These are phyloP conservation scores for Cariama cristata DNA, from an alignment of 2,113 vertebrate genomes.

Conservation along the genomic window DNA sequence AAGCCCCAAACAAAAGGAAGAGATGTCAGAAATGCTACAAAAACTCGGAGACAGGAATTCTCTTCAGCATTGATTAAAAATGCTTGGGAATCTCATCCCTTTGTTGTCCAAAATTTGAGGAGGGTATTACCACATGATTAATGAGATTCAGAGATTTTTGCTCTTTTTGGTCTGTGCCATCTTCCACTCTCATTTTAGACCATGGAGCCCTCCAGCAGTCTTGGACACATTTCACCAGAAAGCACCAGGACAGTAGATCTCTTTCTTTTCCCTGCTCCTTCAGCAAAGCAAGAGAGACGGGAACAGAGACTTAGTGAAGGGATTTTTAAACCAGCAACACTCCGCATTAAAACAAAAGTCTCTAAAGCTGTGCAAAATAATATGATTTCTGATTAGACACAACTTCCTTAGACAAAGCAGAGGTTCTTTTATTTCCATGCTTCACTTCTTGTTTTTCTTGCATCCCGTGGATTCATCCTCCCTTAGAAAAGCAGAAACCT, in stretches of 20 bases:
- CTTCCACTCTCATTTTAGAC: not conserved
- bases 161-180: not conserved
- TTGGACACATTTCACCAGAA: not conserved
- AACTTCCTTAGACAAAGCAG: not conserved
- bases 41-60: not conserved
- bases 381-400: not conserved
- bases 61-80: not conserved
- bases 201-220: not conserved
- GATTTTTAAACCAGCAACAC: not conserved
- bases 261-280: not conserved
- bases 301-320: not conserved
- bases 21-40: not conserved
- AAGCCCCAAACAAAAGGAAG: not conserved
- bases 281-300: not conserved
- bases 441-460: not conserved
- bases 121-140: rapidly evolving
- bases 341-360: not conserved
- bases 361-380: not conserved
- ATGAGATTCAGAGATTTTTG: not conserved
- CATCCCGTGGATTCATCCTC: not conserved
- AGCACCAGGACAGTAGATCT: not conserved
- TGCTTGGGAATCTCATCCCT: not conserved
- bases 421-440: not conserved
- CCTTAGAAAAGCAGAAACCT: not conserved
- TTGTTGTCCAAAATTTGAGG: not conserved